These are phyloP conservation scores for Euwallacea similis DNA, from an alignment of 1,140 invertebrate species.

Conservation along the genomic window DNA sequence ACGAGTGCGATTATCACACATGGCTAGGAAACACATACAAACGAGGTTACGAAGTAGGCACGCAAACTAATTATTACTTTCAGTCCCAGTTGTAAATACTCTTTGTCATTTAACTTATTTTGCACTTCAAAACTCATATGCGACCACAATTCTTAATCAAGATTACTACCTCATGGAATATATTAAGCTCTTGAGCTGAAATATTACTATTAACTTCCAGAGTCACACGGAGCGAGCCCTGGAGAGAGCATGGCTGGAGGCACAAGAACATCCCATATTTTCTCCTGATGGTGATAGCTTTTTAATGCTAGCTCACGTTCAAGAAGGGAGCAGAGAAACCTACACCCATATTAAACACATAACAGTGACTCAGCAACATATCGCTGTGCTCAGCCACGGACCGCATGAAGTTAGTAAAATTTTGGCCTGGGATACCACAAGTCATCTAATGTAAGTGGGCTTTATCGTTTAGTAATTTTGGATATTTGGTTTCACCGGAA, in stretches of 20 bases:
- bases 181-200: too few species aligned
- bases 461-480: too few species aligned
- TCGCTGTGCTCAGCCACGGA: slow-evolving; percentile 84
- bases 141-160: too few species aligned
- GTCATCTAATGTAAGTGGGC: slow-evolving; percentile 74
- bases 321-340: slow-evolving; percentile 77
- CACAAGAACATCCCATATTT: slow-evolving; percentile 81
- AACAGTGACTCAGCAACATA: slow-evolving; percentile 77
- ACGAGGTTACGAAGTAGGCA: background rate
- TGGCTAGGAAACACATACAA: background rate
- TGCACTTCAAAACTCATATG: too few species aligned
- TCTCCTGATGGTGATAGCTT: slow-evolving; percentile 81
- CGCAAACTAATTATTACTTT: background rate
- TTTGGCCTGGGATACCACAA: slow-evolving; percentile 81
- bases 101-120: too few species aligned
- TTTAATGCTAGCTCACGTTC: slow-evolving; percentile 77
- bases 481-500: background rate
- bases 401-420: slow-evolving; percentile 83
- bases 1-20: background rate
- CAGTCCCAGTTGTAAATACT: too few species aligned
- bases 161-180: too few species aligned
- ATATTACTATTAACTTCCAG: slow-evolving; percentile 52
- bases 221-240: slow-evolving; percentile 78
- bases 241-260: slow-evolving; percentile 82
- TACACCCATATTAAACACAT: slow-evolving; percentile 89